Evolutionary conservation across 64 coral and sea anemone genomes (phyloP), one percentile per base, ranked within the genome.

Genomic region (Platygyra sinensis): DNA sequence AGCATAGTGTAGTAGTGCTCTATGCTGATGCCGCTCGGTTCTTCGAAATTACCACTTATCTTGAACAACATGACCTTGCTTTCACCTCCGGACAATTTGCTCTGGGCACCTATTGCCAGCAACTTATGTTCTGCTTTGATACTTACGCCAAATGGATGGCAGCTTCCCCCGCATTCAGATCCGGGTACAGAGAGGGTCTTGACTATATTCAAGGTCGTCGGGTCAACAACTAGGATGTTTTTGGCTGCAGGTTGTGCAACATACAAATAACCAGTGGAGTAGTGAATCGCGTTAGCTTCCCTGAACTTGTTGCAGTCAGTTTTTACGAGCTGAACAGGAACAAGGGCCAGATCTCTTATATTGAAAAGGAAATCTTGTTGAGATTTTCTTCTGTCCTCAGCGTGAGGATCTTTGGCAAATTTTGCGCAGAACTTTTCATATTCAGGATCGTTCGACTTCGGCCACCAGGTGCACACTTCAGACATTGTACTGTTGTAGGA

Each of bases 21-120:
- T 13, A 89, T 78, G 59, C 59, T 78, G 52, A 89, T 63, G 9
- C 74, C 75, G 13, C 36, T 89, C 10, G 87, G 87, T 30, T 89
- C 61, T 17, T 39, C 25, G 1, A 89, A 49, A 8, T 79, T 30
- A 1, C 87, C 87, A 1, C 22, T 78, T 89, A 89, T 89, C 12
- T 89, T 89, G 33, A 67, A 89, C 60, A 89, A 7, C 87, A 79
- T 79, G 77, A 89, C 75, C 31, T 89, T 78, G 52, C 87, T 89
- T 76, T 89, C 32, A 9, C 87, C 87, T 10, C 57, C 87, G 24
- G 75, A 6, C 28, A 63, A 28, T 7, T 30, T 69, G 87, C 62
- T 89, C n/a, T 89, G 20, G n/a, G 87, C 87, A 39, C 22, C 87
- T 8, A 89, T 67, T 5, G 87, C 87, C 74, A 89, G 27, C 36